Conservation (phyloP, 2,888 invertebrate genomes). For the Idaea straminata region DNA sequence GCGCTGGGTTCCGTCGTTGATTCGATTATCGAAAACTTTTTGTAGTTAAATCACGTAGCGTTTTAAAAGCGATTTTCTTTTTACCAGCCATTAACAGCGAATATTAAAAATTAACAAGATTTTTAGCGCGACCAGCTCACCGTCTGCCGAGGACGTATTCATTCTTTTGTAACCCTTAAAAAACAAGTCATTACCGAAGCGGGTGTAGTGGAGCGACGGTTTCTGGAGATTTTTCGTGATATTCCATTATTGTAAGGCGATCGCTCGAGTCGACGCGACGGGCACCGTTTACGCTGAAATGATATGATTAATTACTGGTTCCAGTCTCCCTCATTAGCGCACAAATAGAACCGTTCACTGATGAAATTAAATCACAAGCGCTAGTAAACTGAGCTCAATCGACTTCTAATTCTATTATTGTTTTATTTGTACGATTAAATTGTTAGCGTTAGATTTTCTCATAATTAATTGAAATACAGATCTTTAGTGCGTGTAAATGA, state of each 20-base stretch:
- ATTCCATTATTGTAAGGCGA: conserved; percentile 72
- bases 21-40: conserved; percentile 28
- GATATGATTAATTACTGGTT: conserved; percentile 77
- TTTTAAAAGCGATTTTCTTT: conserved; percentile 44
- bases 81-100: conserved; percentile 65
- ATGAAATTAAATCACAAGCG: conserved; percentile 75
- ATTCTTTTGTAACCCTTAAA: conserved; percentile 76
- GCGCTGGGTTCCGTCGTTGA: conserved; percentile 8
- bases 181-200: conserved; percentile 79
- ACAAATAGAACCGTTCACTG: conserved; percentile 73
- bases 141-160: conserved; percentile 75
- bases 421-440: conserved; percentile 53
- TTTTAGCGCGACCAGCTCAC: conserved; percentile 44
- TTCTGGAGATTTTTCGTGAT: conserved; percentile 65
- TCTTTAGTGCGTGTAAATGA: background rate
- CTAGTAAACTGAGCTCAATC: conserved; percentile 56
- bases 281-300: conserved; percentile 72
- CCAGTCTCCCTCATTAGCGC: conserved; percentile 75
- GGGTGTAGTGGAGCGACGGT: conserved; percentile 70
- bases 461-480: background rate
- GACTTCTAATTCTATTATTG: conserved; percentile 63
- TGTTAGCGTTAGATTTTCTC: background rate
- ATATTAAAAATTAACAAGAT: conserved; percentile 72
- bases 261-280: conserved; percentile 59
- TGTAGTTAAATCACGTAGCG: conserved; percentile 43